Percentiles rank a stretch among this genome's conserved stretches.
These are phyloP conservation scores for Lepus europaeus DNA, from an alignment of 2,113 vertebrate species.

Conservation along the genomic window DNA sequence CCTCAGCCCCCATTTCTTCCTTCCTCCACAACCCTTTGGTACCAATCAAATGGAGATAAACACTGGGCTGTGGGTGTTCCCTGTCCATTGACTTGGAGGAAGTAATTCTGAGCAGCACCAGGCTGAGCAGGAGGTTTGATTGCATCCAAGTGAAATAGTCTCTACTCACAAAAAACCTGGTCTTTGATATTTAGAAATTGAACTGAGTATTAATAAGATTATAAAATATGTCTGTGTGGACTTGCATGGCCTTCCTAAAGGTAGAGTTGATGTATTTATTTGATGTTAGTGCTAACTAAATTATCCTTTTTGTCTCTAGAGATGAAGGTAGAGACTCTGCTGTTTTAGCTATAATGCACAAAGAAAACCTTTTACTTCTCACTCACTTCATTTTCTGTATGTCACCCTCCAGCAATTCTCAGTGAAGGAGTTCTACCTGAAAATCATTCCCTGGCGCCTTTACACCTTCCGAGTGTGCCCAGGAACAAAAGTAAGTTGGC, in stretches of 20 bases:
- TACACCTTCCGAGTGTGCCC: slow-evolving; percentile 99
- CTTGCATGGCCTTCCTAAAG: not conserved
- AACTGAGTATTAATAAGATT: not conserved
- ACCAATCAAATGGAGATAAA: not conserved
- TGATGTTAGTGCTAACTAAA: slow-evolving; percentile 14
- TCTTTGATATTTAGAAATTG: not conserved
- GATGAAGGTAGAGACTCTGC: not conserved
- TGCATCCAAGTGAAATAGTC: slow-evolving; percentile 11
- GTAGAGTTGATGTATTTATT: not conserved
- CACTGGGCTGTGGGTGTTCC: not conserved
- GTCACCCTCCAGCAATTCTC: slow-evolving; percentile 95
- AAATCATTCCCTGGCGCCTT: slow-evolving; percentile 99
- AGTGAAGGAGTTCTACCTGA: slow-evolving; percentile 99
- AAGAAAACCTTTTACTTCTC: slow-evolving; percentile 62
- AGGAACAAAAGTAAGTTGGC: slow-evolving; percentile 95
- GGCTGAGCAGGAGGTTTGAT: slow-evolving; percentile 12
- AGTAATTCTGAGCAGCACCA: not conserved
- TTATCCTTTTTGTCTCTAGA: not conserved
- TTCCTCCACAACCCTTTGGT: not conserved
- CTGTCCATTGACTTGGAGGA: not conserved
- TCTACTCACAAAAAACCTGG: not conserved
- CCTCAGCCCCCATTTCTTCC: not conserved
- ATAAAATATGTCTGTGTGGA: not conserved
- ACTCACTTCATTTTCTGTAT: slow-evolving; percentile 61
- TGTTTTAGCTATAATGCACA: slow-evolving; percentile 22